Conservation (phyloP, 2,888 invertebrate species). For the Escarpia spicata region DNA sequence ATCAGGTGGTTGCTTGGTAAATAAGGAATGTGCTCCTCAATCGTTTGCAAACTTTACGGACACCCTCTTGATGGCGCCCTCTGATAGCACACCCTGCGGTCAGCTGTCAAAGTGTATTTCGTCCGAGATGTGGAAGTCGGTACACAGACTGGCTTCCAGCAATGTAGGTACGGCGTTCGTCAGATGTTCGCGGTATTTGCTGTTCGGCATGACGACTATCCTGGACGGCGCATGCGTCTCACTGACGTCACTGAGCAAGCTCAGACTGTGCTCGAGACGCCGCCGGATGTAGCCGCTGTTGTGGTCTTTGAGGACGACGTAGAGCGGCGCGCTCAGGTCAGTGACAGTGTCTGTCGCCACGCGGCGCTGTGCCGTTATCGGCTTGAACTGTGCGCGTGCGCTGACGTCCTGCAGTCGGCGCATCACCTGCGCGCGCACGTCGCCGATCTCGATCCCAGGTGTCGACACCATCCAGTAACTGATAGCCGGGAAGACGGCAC, state of each 20-base stretch:
- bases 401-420: neutral
- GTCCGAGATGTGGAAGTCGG: neutral
- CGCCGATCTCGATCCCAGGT: neutral
- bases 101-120: neutral
- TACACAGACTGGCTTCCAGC: neutral
- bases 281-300: conserved; percentile 4
- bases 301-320: neutral
- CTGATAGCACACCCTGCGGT: neutral
- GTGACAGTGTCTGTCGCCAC: neutral
- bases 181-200: neutral
- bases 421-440: conserved; percentile 1
- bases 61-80: neutral
- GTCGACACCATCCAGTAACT: conserved; percentile 6
- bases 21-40: neutral
- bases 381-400: neutral
- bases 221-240: neutral
- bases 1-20: neutral
- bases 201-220: neutral
- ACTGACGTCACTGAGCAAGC: neutral
- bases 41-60: neutral
- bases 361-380: neutral
- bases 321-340: neutral
- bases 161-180: neutral
- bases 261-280: neutral
- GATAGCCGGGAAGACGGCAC: neutral